A percentile compares a stretch with the other conserved stretches of the same genome.
phyloP scores from a whole-genome alignment of 1,140 invertebrate genomes.

The Lepidurus apus region DNA sequence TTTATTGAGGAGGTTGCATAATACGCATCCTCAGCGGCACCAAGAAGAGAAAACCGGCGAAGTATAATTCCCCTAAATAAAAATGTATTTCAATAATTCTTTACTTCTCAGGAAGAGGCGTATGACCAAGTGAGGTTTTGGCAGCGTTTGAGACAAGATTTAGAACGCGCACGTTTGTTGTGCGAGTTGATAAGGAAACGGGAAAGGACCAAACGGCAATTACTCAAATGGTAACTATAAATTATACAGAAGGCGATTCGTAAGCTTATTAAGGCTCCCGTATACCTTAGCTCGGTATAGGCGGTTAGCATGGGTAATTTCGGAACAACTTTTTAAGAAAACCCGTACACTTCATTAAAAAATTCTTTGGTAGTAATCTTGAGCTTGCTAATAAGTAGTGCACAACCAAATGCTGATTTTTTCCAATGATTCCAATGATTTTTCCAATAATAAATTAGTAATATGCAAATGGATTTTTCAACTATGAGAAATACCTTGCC shows the following conservation, averaged over 20 bases:
- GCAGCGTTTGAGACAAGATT: slow-evolving; percentile 88
- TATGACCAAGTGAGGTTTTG: slow-evolving; percentile 88
- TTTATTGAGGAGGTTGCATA: slow-evolving; percentile 76
- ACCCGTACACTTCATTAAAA: no score
- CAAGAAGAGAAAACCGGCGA: slow-evolving; percentile 35
- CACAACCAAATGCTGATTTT: slow-evolving; percentile 3
- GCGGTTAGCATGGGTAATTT: no score
- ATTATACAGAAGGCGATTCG: slow-evolving; percentile 24
- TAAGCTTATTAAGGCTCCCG: not conserved
- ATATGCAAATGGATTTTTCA: no score
- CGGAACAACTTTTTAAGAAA: no score
- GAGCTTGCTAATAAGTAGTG: not conserved
- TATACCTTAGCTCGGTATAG: no score
- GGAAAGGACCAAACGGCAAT: slow-evolving; percentile 87
- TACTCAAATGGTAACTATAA: slow-evolving; percentile 55
- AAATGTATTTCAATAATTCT: not conserved
- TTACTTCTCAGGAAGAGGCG: slow-evolving; percentile 53
- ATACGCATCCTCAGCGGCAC: slow-evolving; percentile 46
- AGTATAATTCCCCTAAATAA: slow-evolving; percentile 4
- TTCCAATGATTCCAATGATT: no score
- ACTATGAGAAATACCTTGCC: no score
- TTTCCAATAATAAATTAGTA: no score
- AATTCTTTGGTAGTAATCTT: no score
- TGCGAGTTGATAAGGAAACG: slow-evolving; percentile 92
- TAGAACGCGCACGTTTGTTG: slow-evolving; percentile 84